Percentiles rank a stretch among this genome's conserved stretches.
These are phyloP conservation scores for Girardinus metallicus DNA, from an alignment of 2,797 vertebrate genomes.

Conservation along the genomic window DNA sequence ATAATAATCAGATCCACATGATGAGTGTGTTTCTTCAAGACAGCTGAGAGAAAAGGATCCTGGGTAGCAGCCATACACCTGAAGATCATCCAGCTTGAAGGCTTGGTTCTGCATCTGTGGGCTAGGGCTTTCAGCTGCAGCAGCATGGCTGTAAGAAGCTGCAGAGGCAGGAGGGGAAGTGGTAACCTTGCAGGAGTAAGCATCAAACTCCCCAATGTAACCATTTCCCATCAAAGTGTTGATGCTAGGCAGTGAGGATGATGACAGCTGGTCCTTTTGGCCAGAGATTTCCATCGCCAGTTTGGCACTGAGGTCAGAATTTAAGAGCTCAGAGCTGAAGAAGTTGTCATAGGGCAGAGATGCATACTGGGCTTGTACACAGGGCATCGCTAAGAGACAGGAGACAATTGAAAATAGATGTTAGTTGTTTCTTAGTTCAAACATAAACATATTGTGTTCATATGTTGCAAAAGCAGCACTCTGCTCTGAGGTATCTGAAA, in stretches of 20 bases:
- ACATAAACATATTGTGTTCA: background rate
- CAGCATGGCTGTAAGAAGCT: constrained; percentile 48
- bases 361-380: constrained; percentile 93
- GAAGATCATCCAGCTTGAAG: constrained; percentile 93
- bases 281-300: constrained; percentile 88
- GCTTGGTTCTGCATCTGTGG: constrained; percentile 78
- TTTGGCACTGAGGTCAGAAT: constrained; percentile 86
- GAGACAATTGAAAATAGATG: constrained; percentile 13
- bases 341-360: constrained; percentile 84
- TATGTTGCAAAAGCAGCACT: background rate
- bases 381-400: constrained; percentile 91
- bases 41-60: constrained; percentile 87
- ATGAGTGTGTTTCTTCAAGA: constrained; percentile 91
- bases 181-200: constrained; percentile 89
- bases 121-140: constrained; percentile 58
- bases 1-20: constrained; percentile 94
- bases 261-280: constrained; percentile 80
- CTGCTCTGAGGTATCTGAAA: background rate
- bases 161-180: constrained; percentile 66
- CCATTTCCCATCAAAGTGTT: constrained; percentile 92
- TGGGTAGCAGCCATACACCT: constrained; percentile 94
- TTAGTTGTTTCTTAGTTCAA: background rate
- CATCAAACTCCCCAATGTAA: constrained; percentile 90
- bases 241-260: constrained; percentile 91
- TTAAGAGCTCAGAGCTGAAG: constrained; percentile 86